Evolutionary conservation across 1,140 invertebrate species (phyloP).

Genomic region (Anadara kagoshimensis): DNA sequence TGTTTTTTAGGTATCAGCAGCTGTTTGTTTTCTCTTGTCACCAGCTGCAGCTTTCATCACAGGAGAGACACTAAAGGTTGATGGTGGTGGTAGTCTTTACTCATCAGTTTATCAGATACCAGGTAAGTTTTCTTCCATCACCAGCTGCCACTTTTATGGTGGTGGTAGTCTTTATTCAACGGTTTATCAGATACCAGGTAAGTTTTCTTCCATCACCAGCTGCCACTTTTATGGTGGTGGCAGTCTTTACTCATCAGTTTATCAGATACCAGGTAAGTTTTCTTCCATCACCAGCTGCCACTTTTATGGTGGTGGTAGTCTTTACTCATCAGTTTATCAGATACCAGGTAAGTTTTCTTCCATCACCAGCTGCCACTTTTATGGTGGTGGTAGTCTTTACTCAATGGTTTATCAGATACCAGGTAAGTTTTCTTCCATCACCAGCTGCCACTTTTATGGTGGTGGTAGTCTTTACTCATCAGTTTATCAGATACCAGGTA

Average conservation of each 20-base stretch:
- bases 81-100: constrained; percentile 72
- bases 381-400: too few relatives aligned
- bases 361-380: too few relatives aligned
- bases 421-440: too few relatives aligned
- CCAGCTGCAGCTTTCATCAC: constrained; percentile 76
- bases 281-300: too few relatives aligned
- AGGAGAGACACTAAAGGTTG: constrained; percentile 75
- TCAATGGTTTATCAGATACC: too few relatives aligned
- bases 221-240: neutral
- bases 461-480: too few relatives aligned
- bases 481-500: too few relatives aligned
- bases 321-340: too few relatives aligned
- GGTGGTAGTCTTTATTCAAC: neutral
- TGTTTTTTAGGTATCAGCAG: constrained; percentile 66
- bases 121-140: constrained; percentile 42
- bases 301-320: too few relatives aligned
- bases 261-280: constrained; percentile 50
- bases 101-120: constrained; percentile 50
- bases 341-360: too few relatives aligned
- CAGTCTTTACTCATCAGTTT: constrained; percentile 45
- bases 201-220: neutral
- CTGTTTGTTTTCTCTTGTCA: constrained; percentile 76
- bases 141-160: neutral
- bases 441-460: too few relatives aligned
- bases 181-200: neutral